Evolutionary conservation across 1,140 invertebrate species (phyloP).

Genomic region (Drosophila pruinosa): DNA sequence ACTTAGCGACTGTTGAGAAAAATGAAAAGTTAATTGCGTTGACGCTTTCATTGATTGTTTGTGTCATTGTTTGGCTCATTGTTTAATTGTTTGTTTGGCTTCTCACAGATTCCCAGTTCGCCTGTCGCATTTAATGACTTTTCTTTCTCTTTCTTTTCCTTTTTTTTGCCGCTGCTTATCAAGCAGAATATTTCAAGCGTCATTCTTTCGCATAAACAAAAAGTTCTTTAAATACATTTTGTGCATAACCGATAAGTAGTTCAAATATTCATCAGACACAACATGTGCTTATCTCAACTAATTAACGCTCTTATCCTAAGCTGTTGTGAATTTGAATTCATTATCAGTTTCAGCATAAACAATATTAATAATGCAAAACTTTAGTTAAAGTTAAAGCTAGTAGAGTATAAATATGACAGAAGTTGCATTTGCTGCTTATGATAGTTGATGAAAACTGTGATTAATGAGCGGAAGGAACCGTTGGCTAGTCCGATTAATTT

Average conservation of each 20-base stretch:
- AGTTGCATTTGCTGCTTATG: neutral
- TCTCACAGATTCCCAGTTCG: slow-evolving; percentile 10
- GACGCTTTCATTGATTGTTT: slow-evolving; percentile 44
- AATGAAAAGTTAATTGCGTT: slow-evolving; percentile 56
- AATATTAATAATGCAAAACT: too few relatives aligned
- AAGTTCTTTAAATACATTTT: neutral
- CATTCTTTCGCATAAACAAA: slow-evolving; percentile 23
- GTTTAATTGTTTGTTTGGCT: slow-evolving; percentile 32
- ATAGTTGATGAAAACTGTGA: neutral
- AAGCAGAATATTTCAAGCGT: slow-evolving; percentile 17
- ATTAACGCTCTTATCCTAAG: slow-evolving; percentile 2
- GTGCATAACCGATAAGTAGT: neutral
- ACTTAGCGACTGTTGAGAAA: too few relatives aligned
- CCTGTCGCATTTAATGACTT: slow-evolving; percentile 32
- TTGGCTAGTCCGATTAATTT: slow-evolving; percentile 52
- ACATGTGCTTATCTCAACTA: slow-evolving; percentile 1
- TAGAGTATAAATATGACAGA: too few relatives aligned
- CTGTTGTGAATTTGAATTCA: neutral
- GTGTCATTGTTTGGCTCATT: slow-evolving; percentile 24
- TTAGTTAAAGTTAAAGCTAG: too few relatives aligned
- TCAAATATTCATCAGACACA: neutral
- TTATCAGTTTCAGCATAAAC: too few relatives aligned
- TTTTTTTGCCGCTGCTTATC: slow-evolving; percentile 39
- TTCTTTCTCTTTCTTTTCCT: slow-evolving; percentile 24
- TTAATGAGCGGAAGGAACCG: slow-evolving; percentile 15